These are phyloP conservation scores for Goniozus legneri DNA, from an alignment of 1,140 invertebrate genomes.

Conservation along the genomic window DNA sequence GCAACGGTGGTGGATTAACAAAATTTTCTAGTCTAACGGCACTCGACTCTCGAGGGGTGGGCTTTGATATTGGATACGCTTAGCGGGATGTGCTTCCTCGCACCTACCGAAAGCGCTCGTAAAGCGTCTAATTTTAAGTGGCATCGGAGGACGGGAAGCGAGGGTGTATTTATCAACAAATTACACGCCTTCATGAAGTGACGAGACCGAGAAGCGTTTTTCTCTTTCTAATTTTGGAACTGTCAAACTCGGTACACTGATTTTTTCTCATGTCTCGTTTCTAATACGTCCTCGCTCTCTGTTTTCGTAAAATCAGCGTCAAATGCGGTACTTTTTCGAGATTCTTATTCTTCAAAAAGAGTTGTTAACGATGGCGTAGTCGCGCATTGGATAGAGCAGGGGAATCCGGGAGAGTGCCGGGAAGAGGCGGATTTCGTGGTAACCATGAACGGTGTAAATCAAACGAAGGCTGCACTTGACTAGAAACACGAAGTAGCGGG, in stretches of 20 bases:
- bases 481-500: conserved; percentile 40
- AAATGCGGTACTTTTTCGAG: too few species aligned
- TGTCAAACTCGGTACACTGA: too few species aligned
- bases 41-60: background rate
- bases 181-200: conserved; percentile 2
- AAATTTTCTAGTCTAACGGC: too few species aligned
- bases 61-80: conserved; percentile 36
- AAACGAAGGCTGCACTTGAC: conserved; percentile 42
- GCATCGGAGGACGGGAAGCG: conserved; percentile 1
- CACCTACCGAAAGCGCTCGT: conserved; percentile 27
- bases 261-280: too few species aligned
- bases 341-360: too few species aligned
- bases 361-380: too few species aligned
- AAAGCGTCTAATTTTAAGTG: conserved; percentile 38
- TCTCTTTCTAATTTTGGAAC: too few species aligned
- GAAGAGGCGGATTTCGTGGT: conserved; percentile 32
- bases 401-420: conserved; percentile 13
- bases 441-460: conserved; percentile 40
- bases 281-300: too few species aligned
- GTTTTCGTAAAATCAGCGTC: too few species aligned
- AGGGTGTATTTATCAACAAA: conserved; percentile 38
- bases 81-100: conserved; percentile 16
- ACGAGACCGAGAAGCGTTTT: background rate
- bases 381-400: background rate
- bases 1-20: too few species aligned